Evolutionary conservation across 2,888 invertebrate species (phyloP), one percentile per base, ranked within the genome.

Genomic region (Gastracanthus pulcherrimus): DNA sequence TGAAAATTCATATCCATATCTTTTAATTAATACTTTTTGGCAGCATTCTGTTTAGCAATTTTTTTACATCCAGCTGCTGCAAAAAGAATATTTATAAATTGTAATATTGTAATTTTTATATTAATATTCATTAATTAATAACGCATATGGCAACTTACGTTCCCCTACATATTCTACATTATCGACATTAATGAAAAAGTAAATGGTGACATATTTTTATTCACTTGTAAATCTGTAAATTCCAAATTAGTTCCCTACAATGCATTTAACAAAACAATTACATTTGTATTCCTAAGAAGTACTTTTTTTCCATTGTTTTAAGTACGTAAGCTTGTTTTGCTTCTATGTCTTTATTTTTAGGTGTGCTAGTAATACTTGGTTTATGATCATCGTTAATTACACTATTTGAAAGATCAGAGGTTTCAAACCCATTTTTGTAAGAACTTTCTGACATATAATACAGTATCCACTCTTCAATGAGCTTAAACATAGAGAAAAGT

Each of bases 401-500:
- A 58, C 29, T 11, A 23, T 58, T 58, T 16, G 13, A 58, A 48
- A 19, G 4, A 58, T 9, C 2, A 58, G 31, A 1, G 4, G 29
- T 58, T 58, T 58, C 26, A 7, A 23, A 7, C 16, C 13, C 16
- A n/a, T 72, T 58, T 60, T 72, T 72, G 9, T 48, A 26, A 23
- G 34, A 1, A 19, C 23, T 64, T 13, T 64, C 11, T 62, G 48
- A 23, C 26, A 16, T 66, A 55, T 66, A 76, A 76, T 31, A 55
- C 11, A 38, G 16, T 11, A 76, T 7, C 76, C 76, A 76, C 34
- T 76, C 76, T 34, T 64, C 66, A 36, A 76, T 38, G 7, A 76
- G 38, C 36, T 76, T 76, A 26, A 55, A 67, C 76, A 76, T 76
- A 19, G 76, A n/a, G 66, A 34, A 66, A 67, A 67, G 66, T 76